These are phyloP conservation scores for Montipora foliosa DNA, from an alignment of 64 coral and sea anemone genomes.

Conservation along the genomic window DNA sequence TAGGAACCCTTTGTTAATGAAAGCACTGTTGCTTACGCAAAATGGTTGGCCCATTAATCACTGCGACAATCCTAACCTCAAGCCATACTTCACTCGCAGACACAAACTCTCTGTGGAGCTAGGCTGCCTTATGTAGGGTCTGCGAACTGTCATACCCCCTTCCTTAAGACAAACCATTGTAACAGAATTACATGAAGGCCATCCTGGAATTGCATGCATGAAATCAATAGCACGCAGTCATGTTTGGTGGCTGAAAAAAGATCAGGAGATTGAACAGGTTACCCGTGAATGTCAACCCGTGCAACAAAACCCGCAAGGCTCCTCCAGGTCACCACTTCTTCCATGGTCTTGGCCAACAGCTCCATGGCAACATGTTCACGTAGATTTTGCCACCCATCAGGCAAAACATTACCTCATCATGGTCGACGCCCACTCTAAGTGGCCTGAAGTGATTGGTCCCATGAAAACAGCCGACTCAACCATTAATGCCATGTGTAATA, in stretches of 20 bases:
- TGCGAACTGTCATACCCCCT: conserved; percentile 22
- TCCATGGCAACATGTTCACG: conserved; percentile 6
- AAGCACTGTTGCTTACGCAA: conserved; percentile 27
- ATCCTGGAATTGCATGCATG: conserved; percentile 64
- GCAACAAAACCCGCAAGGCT: not conserved
- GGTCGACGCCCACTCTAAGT: not conserved
- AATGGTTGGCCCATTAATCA: conserved; percentile 9
- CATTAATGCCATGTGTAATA: not conserved
- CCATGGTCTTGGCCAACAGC: conserved; percentile 43
- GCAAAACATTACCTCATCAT: conserved; percentile 13
- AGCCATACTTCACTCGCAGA: conserved; percentile 47
- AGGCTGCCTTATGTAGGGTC: conserved; percentile 49
- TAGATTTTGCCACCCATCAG: conserved; percentile 35
- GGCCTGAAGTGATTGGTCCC: conserved; percentile 20
- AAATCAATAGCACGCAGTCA: conserved; percentile 50
- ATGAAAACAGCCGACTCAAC: conserved; percentile 1
- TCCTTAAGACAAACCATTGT: not conserved
- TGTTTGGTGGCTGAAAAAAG: not conserved
- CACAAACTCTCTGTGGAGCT: conserved; percentile 28
- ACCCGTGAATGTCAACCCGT: too few relatives aligned
- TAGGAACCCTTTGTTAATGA: too few relatives aligned
- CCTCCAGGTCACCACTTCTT: conserved; percentile 21
- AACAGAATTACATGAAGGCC: conserved; percentile 50
- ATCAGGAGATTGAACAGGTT: too few relatives aligned
- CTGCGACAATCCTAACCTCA: conserved; percentile 33